Evolutionary conservation across 92 coral and sea anemone species (phyloP).

Genomic region (Hydrozoanthus gracilis): DNA sequence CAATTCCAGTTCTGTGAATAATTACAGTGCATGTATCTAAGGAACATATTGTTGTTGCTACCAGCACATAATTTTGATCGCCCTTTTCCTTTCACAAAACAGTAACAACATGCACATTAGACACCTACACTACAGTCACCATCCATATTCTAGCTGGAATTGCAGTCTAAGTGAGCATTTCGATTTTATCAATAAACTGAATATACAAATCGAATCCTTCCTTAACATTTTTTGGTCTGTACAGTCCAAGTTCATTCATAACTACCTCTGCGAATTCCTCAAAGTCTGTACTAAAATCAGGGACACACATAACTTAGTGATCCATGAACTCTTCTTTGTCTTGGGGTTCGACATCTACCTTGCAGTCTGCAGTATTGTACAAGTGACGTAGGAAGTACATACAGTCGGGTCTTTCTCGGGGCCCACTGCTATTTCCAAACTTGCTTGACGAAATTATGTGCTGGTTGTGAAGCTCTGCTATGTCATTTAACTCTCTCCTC

Average conservation of each 20-base stretch:
- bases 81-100: neutral
- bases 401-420: slow-evolving; percentile 65
- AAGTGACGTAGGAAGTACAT: slow-evolving; percentile 63
- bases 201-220: slow-evolving; percentile 41
- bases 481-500: slow-evolving; percentile 55
- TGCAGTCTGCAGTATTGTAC: slow-evolving; percentile 58
- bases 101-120: neutral
- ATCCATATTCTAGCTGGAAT: neutral
- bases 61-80: neutral
- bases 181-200: slow-evolving; percentile 9
- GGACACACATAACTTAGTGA: slow-evolving; percentile 46
- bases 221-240: slow-evolving; percentile 39
- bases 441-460: slow-evolving; percentile 61
- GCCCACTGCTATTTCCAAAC: slow-evolving; percentile 54
- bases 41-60: neutral
- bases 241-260: slow-evolving; percentile 45
- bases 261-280: slow-evolving; percentile 47
- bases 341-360: slow-evolving; percentile 44
- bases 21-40: neutral
- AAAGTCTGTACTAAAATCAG: slow-evolving; percentile 55
- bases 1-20: neutral
- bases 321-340: slow-evolving; percentile 56
- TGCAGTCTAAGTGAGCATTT: neutral
- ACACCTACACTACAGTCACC: neutral
- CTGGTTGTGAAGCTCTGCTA: slow-evolving; percentile 51